Conservation (phyloP, 2,113 vertebrate genomes). For the Hucho hucho region DNA sequence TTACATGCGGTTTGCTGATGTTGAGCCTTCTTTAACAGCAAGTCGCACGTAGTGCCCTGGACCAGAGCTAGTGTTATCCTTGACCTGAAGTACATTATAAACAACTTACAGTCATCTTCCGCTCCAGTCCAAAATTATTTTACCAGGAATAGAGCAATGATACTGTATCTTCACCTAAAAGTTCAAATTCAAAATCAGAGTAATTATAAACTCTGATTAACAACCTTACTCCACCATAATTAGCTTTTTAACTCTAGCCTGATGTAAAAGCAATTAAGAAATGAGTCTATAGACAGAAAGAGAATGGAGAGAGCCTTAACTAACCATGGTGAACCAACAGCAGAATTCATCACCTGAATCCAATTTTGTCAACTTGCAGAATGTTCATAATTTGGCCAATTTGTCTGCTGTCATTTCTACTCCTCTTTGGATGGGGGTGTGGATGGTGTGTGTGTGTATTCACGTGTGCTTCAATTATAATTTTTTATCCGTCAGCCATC, state of each 20-base stretch:
- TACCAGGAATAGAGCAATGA: not conserved
- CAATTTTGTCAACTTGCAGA: slow-evolving; percentile 55
- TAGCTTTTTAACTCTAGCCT: slow-evolving; percentile 29
- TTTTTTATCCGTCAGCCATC: slow-evolving; percentile 55
- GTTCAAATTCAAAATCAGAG: slow-evolving; percentile 9
- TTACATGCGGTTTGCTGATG: too few species aligned
- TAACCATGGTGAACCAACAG: slow-evolving; percentile 34
- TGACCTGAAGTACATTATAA: not conserved
- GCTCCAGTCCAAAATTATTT: not conserved
- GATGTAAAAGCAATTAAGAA: slow-evolving; percentile 55
- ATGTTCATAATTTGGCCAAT: slow-evolving; percentile 50
- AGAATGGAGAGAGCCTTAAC: not conserved
- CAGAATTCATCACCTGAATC: slow-evolving; percentile 56
- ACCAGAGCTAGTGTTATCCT: too few species aligned
- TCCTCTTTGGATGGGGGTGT: slow-evolving; percentile 9
- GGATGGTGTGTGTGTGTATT: not conserved
- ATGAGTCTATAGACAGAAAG: slow-evolving; percentile 19
- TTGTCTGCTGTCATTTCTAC: slow-evolving; percentile 41
- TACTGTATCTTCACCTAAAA: slow-evolving; percentile 1
- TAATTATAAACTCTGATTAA: not conserved
- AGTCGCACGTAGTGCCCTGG: too few species aligned
- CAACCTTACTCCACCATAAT: slow-evolving; percentile 27
- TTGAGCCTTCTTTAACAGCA: too few species aligned
- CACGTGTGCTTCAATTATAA: slow-evolving; percentile 45
- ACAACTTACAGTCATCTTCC: not conserved